phyloP scores from a whole-genome alignment of 1,140 invertebrate genomes.

The Triops cancriformis region DNA sequence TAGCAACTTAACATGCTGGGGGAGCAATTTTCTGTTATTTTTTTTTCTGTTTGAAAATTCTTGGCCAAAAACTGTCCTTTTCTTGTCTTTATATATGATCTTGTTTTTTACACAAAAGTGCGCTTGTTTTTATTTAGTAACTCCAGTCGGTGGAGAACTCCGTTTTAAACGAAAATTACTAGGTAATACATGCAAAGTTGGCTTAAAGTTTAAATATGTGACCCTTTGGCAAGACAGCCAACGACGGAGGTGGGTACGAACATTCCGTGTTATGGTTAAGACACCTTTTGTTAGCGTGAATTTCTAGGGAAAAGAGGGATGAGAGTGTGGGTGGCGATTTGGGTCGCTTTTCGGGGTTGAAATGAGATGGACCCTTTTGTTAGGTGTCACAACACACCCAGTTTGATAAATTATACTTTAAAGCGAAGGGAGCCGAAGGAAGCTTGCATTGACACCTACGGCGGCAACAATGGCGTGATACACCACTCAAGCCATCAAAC shows the following conservation, averaged over 20 bases:
- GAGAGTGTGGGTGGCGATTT: neutral
- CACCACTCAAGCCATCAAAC: constrained; percentile 1
- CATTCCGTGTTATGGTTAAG: neutral
- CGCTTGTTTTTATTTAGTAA: neutral
- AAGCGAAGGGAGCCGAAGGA: neutral
- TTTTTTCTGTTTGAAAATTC: neutral
- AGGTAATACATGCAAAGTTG: constrained; percentile 2
- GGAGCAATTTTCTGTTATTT: neutral
- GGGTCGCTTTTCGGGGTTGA: neutral
- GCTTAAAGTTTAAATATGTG: neutral
- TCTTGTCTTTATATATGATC: neutral
- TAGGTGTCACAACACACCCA: neutral
- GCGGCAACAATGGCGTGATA: neutral
- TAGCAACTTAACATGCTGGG: neutral
- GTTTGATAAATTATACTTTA: neutral
- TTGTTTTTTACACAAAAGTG: neutral
- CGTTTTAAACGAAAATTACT: neutral
- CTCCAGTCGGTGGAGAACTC: neutral
- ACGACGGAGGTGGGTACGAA: neutral
- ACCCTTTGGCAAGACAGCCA: neutral
- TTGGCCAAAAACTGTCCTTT: neutral
- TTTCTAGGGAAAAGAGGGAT: neutral
- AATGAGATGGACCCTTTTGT: constrained; percentile 7
- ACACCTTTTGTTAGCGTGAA: neutral
- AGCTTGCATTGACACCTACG: neutral